Evolutionary conservation across 2,113 vertebrate genomes (phyloP), one percentile per base, ranked within the genome.

Genomic region (Seriola quinqueradiata): DNA sequence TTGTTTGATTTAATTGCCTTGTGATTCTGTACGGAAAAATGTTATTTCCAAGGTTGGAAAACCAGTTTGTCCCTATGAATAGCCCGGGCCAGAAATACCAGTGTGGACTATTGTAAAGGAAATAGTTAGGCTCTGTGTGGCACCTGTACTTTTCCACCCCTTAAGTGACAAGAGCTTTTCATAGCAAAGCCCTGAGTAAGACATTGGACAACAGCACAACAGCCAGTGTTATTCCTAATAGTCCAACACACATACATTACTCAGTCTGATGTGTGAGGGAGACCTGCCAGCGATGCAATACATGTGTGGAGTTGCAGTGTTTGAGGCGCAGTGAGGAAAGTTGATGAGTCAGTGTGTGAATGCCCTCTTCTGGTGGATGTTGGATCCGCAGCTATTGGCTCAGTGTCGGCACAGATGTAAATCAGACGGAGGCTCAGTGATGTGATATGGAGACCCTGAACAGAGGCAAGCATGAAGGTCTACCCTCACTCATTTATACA

Each of bases 311-410:
- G 67, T 73, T 85, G 50, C 73, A 55, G 3, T 28, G 58, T 55
- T 21, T 21, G 34, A 71, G 34, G 23, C 70, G 42, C 48, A 40
- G 42, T 12, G 34, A 36, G 28, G 13, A 74, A 14, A 50, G 50
- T 21, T 54, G 44, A 68, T 38, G 81, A 75, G 65, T 36, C 36
- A 68, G 90, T 89, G 85, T 77, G 44, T 84, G 82, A 70, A 72
- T 75, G 94, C 93, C 94, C 92, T 91, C 95, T 94, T 60, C 87
- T 95, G 95, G 95, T 73, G 11, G 55, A 61, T 11, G 60, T 50
- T 67, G 63, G 78, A 63, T 44, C 55, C 32, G 57, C 74, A 83
- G 38, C 34, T 23, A 48, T 11, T 44, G 11, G 11, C 2, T 54
- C 46, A 42, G 13, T 16, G 12, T 46, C 44, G n/a, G 11, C 1